Percentiles rank a stretch among this genome's conserved stretches.
phyloP scores from a whole-genome alignment of 2,888 invertebrate species.

The Agrilus biguttatus region DNA sequence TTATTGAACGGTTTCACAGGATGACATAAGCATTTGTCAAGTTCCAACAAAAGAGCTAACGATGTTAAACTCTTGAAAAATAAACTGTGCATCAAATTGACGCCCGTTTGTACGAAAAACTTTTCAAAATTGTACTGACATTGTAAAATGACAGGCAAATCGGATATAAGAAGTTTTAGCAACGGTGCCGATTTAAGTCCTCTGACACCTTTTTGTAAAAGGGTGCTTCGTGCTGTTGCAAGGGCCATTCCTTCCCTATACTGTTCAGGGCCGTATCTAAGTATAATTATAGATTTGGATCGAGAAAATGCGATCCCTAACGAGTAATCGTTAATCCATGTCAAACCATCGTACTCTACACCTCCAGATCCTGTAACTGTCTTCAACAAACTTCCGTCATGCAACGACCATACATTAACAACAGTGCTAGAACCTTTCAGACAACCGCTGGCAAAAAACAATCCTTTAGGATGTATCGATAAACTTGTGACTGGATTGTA shows the following conservation, averaged over 20 bases:
- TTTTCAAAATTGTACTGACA: constrained; percentile 42
- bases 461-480: constrained; percentile 35
- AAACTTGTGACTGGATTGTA: constrained; percentile 37
- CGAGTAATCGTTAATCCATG: constrained; percentile 35
- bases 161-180: constrained; percentile 32
- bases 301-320: constrained; percentile 39
- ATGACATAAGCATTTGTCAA: constrained; percentile 39
- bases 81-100: constrained; percentile 41
- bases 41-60: constrained; percentile 36
- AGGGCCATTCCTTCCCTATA: constrained; percentile 32
- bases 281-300: constrained; percentile 36
- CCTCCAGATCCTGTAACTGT: constrained; percentile 38
- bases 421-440: constrained; percentile 29
- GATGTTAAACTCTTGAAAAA: constrained; percentile 42
- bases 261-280: constrained; percentile 32
- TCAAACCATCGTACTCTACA: constrained; percentile 31
- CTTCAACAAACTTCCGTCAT: constrained; percentile 40
- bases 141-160: constrained; percentile 35
- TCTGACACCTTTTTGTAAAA: constrained; percentile 36
- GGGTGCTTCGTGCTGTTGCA: constrained; percentile 34
- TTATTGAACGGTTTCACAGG: constrained; percentile 34
- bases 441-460: constrained; percentile 40
- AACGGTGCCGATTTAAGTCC: constrained; percentile 39
- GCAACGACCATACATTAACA: constrained; percentile 45
- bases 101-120: constrained; percentile 39